phyloP scores from a whole-genome alignment of 1,140 invertebrate genomes.

The Anthonomus grandis region DNA sequence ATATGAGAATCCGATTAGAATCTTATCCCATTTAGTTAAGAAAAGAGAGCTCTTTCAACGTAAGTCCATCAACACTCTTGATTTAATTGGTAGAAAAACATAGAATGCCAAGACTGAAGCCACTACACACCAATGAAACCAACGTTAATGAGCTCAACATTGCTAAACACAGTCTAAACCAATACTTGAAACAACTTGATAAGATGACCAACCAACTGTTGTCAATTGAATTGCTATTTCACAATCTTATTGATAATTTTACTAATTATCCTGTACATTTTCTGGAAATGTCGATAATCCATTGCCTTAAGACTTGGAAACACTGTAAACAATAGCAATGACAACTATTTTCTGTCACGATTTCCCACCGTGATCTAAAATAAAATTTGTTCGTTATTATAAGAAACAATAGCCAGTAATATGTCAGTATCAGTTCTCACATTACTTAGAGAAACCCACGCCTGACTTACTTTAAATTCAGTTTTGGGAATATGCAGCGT shows the following conservation, averaged over 20 bases:
- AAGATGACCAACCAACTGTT: not conserved
- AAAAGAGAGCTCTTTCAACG: not conserved
- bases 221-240: not conserved
- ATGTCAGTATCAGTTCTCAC: too few species aligned
- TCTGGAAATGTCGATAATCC: not conserved
- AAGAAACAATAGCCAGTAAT: too few species aligned
- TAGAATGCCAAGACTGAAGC: slow-evolving; percentile 1
- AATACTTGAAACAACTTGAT: not conserved
- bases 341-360: too few species aligned
- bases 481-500: too few species aligned
- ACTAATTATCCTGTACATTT: not conserved
- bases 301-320: not conserved
- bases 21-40: not conserved
- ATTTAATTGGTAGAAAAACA: slow-evolving; percentile 4
- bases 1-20: slow-evolving; percentile 4
- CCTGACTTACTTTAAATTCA: too few species aligned
- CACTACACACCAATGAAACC: slow-evolving; percentile 2
- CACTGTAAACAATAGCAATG: not conserved
- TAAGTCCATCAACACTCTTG: not conserved
- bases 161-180: not conserved
- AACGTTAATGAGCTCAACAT: slow-evolving; percentile 8
- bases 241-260: not conserved
- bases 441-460: too few species aligned
- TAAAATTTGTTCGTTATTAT: not conserved
- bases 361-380: too few species aligned